Conservation (phyloP, 2,797 vertebrate genomes). For the Tragopan temminckii region DNA sequence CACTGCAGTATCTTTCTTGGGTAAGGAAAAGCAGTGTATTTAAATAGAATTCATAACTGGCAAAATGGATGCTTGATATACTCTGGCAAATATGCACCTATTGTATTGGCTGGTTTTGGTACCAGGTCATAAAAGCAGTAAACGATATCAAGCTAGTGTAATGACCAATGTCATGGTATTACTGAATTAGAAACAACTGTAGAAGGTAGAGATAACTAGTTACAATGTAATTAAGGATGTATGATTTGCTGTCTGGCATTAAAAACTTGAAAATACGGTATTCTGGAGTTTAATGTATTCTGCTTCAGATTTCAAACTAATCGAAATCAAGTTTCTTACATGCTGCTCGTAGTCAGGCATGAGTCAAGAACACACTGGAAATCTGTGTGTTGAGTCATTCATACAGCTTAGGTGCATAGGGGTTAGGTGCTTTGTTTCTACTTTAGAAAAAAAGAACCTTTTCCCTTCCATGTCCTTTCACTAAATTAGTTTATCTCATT, state of each 20-base stretch:
- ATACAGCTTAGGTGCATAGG: no score
- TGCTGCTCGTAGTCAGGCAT: background rate
- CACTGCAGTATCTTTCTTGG: background rate
- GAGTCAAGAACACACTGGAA: background rate
- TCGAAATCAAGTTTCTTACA: background rate
- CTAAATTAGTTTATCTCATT: background rate
- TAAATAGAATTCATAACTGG: background rate
- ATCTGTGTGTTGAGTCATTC: background rate
- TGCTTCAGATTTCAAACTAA: background rate
- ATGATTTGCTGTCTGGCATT: background rate
- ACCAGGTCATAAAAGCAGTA: background rate
- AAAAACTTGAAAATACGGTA: background rate
- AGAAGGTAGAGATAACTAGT: background rate
- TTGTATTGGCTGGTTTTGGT: background rate
- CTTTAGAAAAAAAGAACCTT: background rate
- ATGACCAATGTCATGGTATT: background rate
- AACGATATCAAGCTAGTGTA: background rate
- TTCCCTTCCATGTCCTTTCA: background rate
- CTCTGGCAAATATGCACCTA: background rate
- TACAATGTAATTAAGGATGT: background rate
- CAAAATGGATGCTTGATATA: background rate
- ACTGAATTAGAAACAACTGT: background rate
- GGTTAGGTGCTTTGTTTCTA: background rate
- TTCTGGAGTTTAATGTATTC: background rate
- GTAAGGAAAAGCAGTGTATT: background rate